Evolutionary conservation across 2,113 vertebrate genomes (phyloP), one percentile per base, ranked within the genome.

Genomic region (Sander vitreus): DNA sequence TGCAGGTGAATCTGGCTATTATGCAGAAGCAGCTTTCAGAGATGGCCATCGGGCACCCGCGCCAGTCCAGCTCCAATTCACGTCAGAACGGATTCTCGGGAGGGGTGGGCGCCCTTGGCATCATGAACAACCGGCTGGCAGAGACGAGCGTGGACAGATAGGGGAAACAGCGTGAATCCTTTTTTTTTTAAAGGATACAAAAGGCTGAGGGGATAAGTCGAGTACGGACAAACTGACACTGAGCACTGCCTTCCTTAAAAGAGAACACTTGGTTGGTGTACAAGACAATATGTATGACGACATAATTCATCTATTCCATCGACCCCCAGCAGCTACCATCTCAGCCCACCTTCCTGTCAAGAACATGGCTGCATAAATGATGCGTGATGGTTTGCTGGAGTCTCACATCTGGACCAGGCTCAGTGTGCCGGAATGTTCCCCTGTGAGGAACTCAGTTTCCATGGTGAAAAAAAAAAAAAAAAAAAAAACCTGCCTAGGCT

Each of bases 11-110:
- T 0, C 87, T 98, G 89, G 97, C 97, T 72, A 96, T 97, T 86
- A 97, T 98, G 95, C 98, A 98, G 94, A 99, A 99, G 91, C 98
- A 98, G 94, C 94, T 98, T 60, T 97, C 96, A 0, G 98, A 99
- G 92, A 96, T 95, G 75, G 97, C 97, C 72, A 96, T 97, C 1
- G 97, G 97, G 25, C 95, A 94, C 66, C 96, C 96, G 0, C 94
- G 96, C 83, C 96, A 96, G 78, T 85, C 94, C 63, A 87, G 93
- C 84, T 88, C 88, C 19, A 91, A 84, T 70, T 91, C 95, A 0
- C 94, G 90, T 45, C 97, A 97, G 64, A 96, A 97, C 15, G 98
- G 96, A 13, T 99, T 99, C 94, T 98, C 97, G 0, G 97, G 95
- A 57, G 98, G 98, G 0, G 96, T 99, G 5, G 98, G 98, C 2